Evolutionary conservation across 2,888 invertebrate genomes (phyloP), one percentile per base, ranked within the genome.

Genomic region (Fragum whitleyi): DNA sequence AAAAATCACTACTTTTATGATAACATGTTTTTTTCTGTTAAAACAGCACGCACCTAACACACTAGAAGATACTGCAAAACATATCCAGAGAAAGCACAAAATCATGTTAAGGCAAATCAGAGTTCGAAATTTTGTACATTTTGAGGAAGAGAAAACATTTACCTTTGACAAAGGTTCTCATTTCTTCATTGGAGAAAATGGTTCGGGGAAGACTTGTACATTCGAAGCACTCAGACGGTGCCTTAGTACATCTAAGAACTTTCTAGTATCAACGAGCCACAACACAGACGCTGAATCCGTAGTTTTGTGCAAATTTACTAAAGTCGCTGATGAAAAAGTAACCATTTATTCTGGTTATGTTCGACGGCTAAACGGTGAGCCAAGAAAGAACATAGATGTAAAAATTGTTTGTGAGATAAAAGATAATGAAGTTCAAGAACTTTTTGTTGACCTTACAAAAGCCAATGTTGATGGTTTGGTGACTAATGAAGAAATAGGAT

Each of bases 101-200:
- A 53, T 28, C 14, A 62, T 73, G 73, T 26, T 73, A 62, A 61
- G 28, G 28, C 39, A 53, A 28, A 5, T 73, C 2, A 47, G 29
- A 32, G 39, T 73, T 0, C 39, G 42, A 32, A 73, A 73, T 32
- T 73, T 73, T 53, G 73, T 73, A 1, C 73, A 62, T 53, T 73
- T 73, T 32, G 16, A 62, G n/a, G 73, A 73, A 9, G 65, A 62
- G 51, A 14, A 61, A 14, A 32, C n/a, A 6, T 11, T 65, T 51
- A 16, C 28, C 5, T 29, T 32, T 14, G 11, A 9, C 1, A 21
- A n/a, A 21, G 57, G 74, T 11, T 16, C 68, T 11, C 16, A 57
- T 16, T 42, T 68, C 32, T 75, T 68, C 26, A 42, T 75, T 19
- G 74, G 74, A 29, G 32, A 62, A n/a, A 75, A 74, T n/a, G 23